Evolutionary conservation across 2,113 vertebrate genomes (phyloP).

Genomic region (Cyanoderma ruficeps): DNA sequence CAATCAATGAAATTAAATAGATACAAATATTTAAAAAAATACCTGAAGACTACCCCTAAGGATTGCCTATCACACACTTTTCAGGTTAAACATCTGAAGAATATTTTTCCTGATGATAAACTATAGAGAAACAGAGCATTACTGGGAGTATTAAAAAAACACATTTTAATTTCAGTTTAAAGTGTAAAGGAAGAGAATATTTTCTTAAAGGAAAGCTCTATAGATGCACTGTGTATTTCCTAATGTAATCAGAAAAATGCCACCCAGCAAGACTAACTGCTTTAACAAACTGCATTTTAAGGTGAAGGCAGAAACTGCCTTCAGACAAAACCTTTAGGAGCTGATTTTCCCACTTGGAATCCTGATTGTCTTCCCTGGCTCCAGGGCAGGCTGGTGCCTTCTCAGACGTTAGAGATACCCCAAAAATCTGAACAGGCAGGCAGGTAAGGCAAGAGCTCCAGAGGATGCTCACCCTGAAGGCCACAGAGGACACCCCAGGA

Average conservation of each 20-base stretch:
- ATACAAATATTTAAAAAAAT: background rate
- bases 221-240: background rate
- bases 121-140: background rate
- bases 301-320: background rate
- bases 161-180: background rate
- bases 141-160: background rate
- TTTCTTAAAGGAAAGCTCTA: background rate
- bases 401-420: accelerated
- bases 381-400: background rate
- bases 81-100: background rate
- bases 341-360: background rate
- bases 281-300: background rate
- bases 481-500: background rate
- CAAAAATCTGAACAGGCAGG: background rate
- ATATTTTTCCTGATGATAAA: background rate
- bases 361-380: background rate
- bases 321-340: background rate
- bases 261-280: background rate
- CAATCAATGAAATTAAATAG: background rate
- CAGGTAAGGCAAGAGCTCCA: background rate
- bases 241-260: background rate
- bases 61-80: background rate
- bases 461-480: background rate
- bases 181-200: background rate
- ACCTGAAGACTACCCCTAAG: background rate